Evolutionary conservation across 37 sponge, comb jelly and placozoan genomes (phyloP), one percentile per base, ranked within the genome.

Genomic region (Dysidea cf. avara): DNA sequence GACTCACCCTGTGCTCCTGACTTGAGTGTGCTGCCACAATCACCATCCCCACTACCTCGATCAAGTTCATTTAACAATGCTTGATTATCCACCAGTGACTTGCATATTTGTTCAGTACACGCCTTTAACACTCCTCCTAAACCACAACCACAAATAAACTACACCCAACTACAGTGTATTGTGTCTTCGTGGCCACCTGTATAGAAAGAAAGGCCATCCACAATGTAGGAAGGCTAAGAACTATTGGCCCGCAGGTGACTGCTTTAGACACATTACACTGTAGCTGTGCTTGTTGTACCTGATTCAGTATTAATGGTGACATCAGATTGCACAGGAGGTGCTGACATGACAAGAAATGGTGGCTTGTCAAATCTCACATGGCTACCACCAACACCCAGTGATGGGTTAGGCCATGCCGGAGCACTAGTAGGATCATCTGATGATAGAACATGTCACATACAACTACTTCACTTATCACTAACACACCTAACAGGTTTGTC

Each of bases 41-140:
- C 98, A 9, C 94, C 94, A 80, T 97, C 98, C 14, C 98, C 98
- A 66, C 88, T 78, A 21, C 74, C 83, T 59, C 89, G 43, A 75
- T 97, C 97, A 40, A 97, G 86, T 20, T 87, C 78, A 79, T 97
- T 84, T 20, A 97, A 78, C 48, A 71, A 43, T 29, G 66, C 83
- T 60, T 84, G 80, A n/a, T 64, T 71, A 0, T 50, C 68, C 2
- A 72, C n/a, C 3, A 97, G 49, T 14, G 63, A 59, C 7, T 36
- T 30, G 56, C 83, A 92, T 37, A 93, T 66, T 20, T 59, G 22
- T 22, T 43, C 7, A 12, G 46, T 43, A 9, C 46, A 43, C 9
- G 46, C 46, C 46, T 43, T 43, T 9, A 43, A 43, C 9, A 43
- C 5, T 43, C 46, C 9, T 9, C 46, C 46, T 43, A 43, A 9